Conservation (phyloP, 1,140 invertebrate species). For the Apis florea region DNA sequence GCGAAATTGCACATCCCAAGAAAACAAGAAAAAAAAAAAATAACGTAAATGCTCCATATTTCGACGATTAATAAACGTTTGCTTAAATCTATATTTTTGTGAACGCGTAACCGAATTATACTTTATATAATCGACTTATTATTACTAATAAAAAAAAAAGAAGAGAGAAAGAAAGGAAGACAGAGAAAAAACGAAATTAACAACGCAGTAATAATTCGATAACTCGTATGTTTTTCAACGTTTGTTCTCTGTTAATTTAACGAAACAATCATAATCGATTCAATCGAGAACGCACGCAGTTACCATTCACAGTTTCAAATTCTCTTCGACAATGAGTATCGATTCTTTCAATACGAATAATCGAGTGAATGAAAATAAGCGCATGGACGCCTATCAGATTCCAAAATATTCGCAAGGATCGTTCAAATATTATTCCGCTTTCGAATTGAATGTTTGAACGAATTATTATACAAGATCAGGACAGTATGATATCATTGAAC, state of each 20-base stretch:
- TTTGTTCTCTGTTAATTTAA: background rate
- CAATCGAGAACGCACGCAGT: background rate
- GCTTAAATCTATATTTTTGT: conserved; percentile 19
- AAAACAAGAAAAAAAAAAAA: conserved; percentile 1
- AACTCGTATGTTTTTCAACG: conserved; percentile 8
- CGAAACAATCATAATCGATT: conserved; percentile 17
- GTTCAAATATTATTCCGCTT: background rate
- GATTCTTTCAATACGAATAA: background rate
- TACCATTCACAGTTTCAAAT: background rate
- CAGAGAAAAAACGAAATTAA: conserved; percentile 11
- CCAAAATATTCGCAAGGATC: background rate
- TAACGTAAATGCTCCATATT: conserved; percentile 36
- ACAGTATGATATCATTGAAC: background rate
- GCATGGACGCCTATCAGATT: background rate
- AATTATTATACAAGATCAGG: conserved; percentile 9
- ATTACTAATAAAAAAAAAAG: background rate
- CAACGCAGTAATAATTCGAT: conserved; percentile 46
- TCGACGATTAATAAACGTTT: conserved; percentile 22
- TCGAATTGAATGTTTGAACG: background rate
- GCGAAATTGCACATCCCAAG: conserved; percentile 42
- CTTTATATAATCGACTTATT: conserved; percentile 7
- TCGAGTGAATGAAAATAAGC: background rate
- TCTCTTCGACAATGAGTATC: background rate
- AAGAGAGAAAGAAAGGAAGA: too few relatives aligned
- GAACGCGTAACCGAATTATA: conserved; percentile 32